Evolutionary conservation across 2,797 vertebrate species (phyloP), one percentile per base, ranked within the genome.

Genomic region (Garrulus glandarius): DNA sequence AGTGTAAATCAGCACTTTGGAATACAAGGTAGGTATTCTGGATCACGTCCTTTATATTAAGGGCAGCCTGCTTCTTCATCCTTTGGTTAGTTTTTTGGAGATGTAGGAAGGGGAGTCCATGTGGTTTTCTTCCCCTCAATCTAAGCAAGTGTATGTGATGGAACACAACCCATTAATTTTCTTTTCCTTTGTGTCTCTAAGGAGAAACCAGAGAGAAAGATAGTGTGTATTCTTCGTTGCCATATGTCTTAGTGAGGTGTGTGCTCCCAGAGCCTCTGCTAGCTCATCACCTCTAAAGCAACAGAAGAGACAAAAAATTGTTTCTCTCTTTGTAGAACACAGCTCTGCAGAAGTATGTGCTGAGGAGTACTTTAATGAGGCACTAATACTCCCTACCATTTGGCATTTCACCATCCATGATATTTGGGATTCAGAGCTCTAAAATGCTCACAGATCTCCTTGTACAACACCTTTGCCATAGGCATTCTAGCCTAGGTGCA

Each of bases 381-480:
- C 29, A 53, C 14, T 74, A 64, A 77, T 75, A 53, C 49, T 61
- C 39, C 83, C 50, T 85, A 22, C 11, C 11, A 64, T 16, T 64
- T 91, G 64, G 34, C 61, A 46, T 60, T 76, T 91, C 49, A 71
- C 16, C 22, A 21, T 64, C 26, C 36, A 27, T 44, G 39, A 30
- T 87, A 86, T 56, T 59, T 86, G 50, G 32, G 39, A 81, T 77
- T 85, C 46, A 59, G 71, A 83, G 26, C 46, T 87, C 68, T 69
- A 17, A 92, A 87, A 83, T 24, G 44, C 11, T 79, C 47, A 50
- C 46, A 43, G 60, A 75, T 70, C 69, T 92, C 64, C 81, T 65
- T 53, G 72, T 88, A 69, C 59, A 80, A 30, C 79, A 76, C 85
- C 70, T 94, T 88, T 94, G 86, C 82, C 69, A 95, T 21, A 65